Conservation (phyloP, 2,113 vertebrate genomes). For the Acrocephalus arundinaceus region DNA sequence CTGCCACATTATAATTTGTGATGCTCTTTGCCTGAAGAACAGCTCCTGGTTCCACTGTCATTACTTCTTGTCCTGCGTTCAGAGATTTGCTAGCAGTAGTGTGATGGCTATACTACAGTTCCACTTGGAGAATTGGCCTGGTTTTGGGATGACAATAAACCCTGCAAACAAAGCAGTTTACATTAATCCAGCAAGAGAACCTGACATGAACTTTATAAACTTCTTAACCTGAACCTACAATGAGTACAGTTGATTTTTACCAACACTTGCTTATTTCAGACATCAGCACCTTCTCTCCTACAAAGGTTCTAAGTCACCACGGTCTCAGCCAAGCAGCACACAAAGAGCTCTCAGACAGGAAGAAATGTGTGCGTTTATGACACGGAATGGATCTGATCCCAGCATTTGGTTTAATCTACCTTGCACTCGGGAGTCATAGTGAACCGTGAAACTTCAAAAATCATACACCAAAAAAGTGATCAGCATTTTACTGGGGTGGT, state of each 20-base stretch:
- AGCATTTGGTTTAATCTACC: background rate
- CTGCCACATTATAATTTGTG: constrained; percentile 77
- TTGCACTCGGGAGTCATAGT: background rate
- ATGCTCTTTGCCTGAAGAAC: constrained; percentile 85
- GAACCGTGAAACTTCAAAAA: background rate
- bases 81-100: constrained; percentile 84
- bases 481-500: background rate
- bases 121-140: constrained; percentile 96
- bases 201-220: background rate
- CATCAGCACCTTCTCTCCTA: background rate
- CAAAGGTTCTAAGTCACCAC: background rate
- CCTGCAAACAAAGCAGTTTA: constrained; percentile 90
- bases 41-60: constrained; percentile 81
- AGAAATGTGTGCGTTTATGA: rapidly evolving
- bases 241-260: background rate
- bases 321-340: background rate
- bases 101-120: constrained; percentile 91
- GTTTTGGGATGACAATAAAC: constrained; percentile 91
- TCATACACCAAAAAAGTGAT: background rate
- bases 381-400: background rate
- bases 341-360: background rate
- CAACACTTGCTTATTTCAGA: background rate
- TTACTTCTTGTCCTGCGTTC: constrained; percentile 78
- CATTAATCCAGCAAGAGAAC: constrained; percentile 76
- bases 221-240: constrained; percentile 38